Percentiles rank a stretch among this genome's conserved stretches.
phyloP scores from a whole-genome alignment of 2,888 invertebrate species.

The Lepidochrysops patricia region DNA sequence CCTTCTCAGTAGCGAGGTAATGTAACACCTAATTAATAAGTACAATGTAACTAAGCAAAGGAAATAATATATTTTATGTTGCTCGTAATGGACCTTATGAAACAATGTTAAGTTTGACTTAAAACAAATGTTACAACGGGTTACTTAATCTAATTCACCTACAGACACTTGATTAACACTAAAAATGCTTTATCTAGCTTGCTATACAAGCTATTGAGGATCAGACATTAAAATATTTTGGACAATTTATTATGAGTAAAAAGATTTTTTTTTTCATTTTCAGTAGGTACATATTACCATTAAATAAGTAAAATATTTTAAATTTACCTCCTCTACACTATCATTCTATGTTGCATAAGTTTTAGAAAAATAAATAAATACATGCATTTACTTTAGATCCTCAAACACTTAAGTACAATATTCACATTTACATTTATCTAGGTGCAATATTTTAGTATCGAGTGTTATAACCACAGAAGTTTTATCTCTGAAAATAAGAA shows the following conservation, averaged over 20 bases:
- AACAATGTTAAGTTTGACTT: conserved; percentile 5
- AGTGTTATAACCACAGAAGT: too few relatives aligned
- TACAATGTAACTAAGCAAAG: conserved; percentile 26
- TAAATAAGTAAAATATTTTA: conserved; percentile 10
- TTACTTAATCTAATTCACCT: conserved; percentile 43
- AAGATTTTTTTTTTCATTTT: conserved; percentile 14
- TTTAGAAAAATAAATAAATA: conserved; percentile 15
- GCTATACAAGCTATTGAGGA: conserved; percentile 60
- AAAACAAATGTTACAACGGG: not conserved
- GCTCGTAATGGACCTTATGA: not conserved
- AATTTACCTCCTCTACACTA: conserved; percentile 13
- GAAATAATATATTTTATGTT: conserved; percentile 21
- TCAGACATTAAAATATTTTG: conserved; percentile 16
- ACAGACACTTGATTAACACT: conserved; percentile 56
- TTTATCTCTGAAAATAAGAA: too few relatives aligned
- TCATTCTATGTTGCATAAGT: not conserved
- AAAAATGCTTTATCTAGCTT: conserved; percentile 72
- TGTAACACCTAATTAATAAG: conserved; percentile 7
- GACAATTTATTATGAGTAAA: conserved; percentile 13
- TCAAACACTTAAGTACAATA: conserved; percentile 61
- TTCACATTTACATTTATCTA: conserved; percentile 61
- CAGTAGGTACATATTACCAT: not conserved
- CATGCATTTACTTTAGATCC: conserved; percentile 41
- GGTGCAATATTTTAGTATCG: conserved; percentile 23
- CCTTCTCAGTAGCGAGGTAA: not conserved